Evolutionary conservation across 2,888 invertebrate genomes (phyloP).

Genomic region (Tinea semifulvella): DNA sequence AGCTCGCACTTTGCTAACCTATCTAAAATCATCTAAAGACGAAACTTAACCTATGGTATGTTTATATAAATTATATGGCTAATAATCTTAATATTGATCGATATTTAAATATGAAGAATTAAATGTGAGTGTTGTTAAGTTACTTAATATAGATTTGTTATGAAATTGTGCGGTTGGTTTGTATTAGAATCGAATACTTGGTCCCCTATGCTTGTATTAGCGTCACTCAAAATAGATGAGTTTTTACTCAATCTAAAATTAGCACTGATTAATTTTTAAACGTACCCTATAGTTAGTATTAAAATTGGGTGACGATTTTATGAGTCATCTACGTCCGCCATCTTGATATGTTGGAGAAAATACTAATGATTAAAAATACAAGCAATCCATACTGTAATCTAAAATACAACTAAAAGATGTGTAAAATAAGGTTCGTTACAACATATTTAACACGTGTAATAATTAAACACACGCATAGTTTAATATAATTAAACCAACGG

Average conservation of each 20-base stretch:
- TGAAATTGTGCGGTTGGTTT: conserved; percentile 27
- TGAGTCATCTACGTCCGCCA: no score
- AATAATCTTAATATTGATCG: conserved; percentile 45
- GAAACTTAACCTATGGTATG: conserved; percentile 65
- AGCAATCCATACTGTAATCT: no score
- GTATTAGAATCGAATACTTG: conserved; percentile 49
- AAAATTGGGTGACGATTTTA: no score
- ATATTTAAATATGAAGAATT: conserved; percentile 27
- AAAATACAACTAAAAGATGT: no score
- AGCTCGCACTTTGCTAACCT: conserved; percentile 63
- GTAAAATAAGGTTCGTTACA: no score
- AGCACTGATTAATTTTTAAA: not conserved
- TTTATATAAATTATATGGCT: conserved; percentile 65
- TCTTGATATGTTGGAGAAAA: no score
- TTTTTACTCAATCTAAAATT: conserved; percentile 21
- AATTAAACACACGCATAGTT: no score
- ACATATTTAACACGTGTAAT: no score
- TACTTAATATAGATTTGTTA: conserved; percentile 22
- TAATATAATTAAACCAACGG: no score
- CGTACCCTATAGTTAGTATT: not conserved
- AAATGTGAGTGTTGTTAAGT: conserved; percentile 53
- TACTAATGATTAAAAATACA: no score
- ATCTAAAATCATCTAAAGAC: conserved; percentile 61
- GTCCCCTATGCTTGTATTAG: conserved; percentile 63
- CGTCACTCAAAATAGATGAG: conserved; percentile 20